Base-by-base conservation (phyloP, 2,888 invertebrate species). In the Scotopteryx bipunctaria region DNA sequence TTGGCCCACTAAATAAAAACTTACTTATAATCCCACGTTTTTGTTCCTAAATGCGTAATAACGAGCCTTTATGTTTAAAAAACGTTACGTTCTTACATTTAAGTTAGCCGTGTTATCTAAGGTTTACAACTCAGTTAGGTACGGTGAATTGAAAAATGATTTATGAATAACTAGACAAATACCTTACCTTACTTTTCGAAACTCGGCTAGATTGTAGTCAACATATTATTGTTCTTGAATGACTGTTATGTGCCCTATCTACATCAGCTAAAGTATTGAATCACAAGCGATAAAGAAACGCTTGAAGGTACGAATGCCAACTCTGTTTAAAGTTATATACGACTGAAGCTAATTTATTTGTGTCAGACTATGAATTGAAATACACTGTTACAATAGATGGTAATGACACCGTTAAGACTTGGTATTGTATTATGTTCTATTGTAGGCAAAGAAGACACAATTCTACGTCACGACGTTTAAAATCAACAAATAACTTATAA, bases 211-310 rank as follows among this genome's bases (percentile, higher is more conserved):
- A 41, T 37, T 38, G 38, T 32, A 31, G 6, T 16, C 21, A 42
- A 31, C 16, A 45, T 23, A 15, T 25, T 15, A 42, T 43, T 43
- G 41, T 37, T 35, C 14, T 31, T 45, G 16, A 31, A n/a, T n/a
- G n/a, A n/a, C n/a, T n/a, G 29, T 11, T 59, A 62, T 70, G 66
- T 73, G 72, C 57, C 52, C 41, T 73, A 73, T 70, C 70, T 70
- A 55, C 53, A 46, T 59, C n/a, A 38, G 40, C 55, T 19, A 57
- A 63, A 40, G 32, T 45, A 52, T 29, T 49, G 53, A 61, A 60
- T 53, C 32, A 47, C 17, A 38, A 16, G 16, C n/a, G 36, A 59
- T 59, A 61, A 56, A 55, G 27, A 57, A 55, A 38, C 50, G 35
- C 35, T 11, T 19, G 9, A 19, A 19, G 3, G 6, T 8, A 5